These are phyloP conservation scores for Andrena flavipes DNA, from an alignment of 2,888 invertebrate species.

Conservation along the genomic window DNA sequence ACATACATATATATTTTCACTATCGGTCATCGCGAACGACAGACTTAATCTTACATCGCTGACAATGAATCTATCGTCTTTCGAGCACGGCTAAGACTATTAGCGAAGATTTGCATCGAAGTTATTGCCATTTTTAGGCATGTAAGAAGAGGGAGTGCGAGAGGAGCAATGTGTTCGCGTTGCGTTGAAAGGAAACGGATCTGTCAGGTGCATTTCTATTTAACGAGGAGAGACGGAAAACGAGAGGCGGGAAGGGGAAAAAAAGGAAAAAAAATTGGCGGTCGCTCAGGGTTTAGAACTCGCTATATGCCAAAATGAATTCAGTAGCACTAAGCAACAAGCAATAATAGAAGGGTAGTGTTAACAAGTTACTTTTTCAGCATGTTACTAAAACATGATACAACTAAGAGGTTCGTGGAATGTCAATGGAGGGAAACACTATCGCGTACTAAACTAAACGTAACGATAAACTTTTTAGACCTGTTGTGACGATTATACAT, in stretches of 20 bases:
- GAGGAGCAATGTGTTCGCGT: conserved; percentile 22
- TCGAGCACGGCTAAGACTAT: conserved; percentile 22
- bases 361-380: conserved; percentile 66
- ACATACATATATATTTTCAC: conserved; percentile 10
- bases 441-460: conserved; percentile 68
- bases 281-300: conserved; percentile 80
- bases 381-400: conserved; percentile 59
- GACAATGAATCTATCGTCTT: conserved; percentile 42
- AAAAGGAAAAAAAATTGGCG: conserved; percentile 65
- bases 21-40: conserved; percentile 13
- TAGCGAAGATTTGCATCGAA: conserved; percentile 53
- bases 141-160: conserved; percentile 41
- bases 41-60: conserved; percentile 27
- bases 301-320: conserved; percentile 82
- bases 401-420: conserved; percentile 59
- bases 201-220: conserved; percentile 69
- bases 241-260: not conserved
- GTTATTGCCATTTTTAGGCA: conserved; percentile 40
- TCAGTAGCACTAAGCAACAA: conserved; percentile 81
- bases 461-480: conserved; percentile 78
- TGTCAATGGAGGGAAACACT: conserved; percentile 67
- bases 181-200: conserved; percentile 27
- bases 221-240: conserved; percentile 7
- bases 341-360: conserved; percentile 81
- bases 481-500: conserved; percentile 81